Conservation (phyloP, 2,888 invertebrate genomes). For the Gasteruption jaculator region DNA sequence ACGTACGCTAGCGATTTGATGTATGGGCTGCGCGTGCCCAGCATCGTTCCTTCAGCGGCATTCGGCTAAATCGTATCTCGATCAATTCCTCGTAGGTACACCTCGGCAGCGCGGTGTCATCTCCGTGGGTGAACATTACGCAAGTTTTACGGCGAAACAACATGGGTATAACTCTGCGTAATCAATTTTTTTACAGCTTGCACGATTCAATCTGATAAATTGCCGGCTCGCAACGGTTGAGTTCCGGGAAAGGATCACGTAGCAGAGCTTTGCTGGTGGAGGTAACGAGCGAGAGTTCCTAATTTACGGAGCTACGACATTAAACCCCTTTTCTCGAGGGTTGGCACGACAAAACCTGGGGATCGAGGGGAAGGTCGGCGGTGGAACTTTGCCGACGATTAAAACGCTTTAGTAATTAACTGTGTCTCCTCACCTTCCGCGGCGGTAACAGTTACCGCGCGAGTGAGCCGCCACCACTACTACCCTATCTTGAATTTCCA, state of each 20-base stretch:
- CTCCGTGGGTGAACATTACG: too few species aligned
- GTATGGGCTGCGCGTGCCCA: constrained; percentile 49
- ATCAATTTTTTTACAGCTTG: too few species aligned
- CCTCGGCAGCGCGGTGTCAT: constrained; percentile 25
- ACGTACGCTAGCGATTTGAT: constrained; percentile 45
- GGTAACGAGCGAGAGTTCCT: constrained; percentile 39
- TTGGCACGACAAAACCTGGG: constrained; percentile 21
- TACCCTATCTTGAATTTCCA: too few species aligned
- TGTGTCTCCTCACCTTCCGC: constrained; percentile 49
- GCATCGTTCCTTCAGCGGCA: constrained; percentile 37
- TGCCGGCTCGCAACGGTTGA: too few species aligned
- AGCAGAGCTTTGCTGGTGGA: too few species aligned
- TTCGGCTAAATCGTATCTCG: constrained; percentile 44
- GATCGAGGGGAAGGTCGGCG: constrained; percentile 32
- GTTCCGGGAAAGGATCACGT: constrained; percentile 3
- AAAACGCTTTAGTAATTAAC: constrained; percentile 53
- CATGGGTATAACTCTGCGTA: too few species aligned
- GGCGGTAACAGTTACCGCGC: constrained; percentile 45
- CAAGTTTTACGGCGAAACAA: too few species aligned
- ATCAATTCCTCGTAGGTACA: constrained; percentile 30
- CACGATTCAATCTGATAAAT: too few species aligned
- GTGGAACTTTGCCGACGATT: constrained; percentile 50
- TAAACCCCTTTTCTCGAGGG: constrained; percentile 30
- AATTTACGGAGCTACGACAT: constrained; percentile 44
- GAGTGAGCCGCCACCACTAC: constrained; percentile 22